Conservation (phyloP, 2,113 vertebrate genomes). For the Thunnus maccoyii region DNA sequence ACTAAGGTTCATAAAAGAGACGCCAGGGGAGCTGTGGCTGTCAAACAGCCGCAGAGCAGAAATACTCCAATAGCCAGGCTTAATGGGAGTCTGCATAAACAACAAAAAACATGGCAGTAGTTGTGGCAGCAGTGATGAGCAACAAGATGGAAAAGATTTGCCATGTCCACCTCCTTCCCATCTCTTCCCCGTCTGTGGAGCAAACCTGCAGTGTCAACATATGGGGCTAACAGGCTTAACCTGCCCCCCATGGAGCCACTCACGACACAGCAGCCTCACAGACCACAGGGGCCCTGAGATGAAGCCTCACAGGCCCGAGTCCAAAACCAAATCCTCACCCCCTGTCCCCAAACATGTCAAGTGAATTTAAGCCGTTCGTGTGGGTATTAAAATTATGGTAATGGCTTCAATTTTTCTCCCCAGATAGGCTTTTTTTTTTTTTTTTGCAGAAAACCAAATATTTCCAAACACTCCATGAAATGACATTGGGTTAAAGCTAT, state of each 20-base stretch:
- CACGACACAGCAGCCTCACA: conserved; percentile 42
- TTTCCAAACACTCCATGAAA: conserved; percentile 1
- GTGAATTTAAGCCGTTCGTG: conserved; percentile 48
- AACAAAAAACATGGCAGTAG: conserved; percentile 11
- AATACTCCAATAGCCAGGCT: conserved; percentile 48
- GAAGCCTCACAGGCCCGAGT: conserved; percentile 21
- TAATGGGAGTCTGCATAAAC: conserved; percentile 58
- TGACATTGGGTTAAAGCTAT: conserved; percentile 31
- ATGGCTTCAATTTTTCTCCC: conserved; percentile 8
- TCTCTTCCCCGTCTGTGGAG: conserved; percentile 4
- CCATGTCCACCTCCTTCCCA: conserved; percentile 25
- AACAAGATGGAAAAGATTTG: conserved; percentile 42
- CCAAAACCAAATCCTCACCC: conserved; percentile 48
- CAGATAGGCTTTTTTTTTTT: conserved; percentile 2
- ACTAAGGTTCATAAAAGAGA: conserved; percentile 70
- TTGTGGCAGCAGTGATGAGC: conserved; percentile 9
- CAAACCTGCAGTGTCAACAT: conserved; percentile 50
- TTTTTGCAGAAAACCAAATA: conserved; percentile 30
- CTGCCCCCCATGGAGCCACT: conserved; percentile 56
- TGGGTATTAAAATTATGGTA: conserved; percentile 47
- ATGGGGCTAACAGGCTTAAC: conserved; percentile 70
- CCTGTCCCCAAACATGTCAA: conserved; percentile 36
- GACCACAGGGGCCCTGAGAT: conserved; percentile 35
- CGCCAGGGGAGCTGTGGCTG: conserved; percentile 66
- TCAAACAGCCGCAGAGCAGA: conserved; percentile 53